Percentiles rank a stretch among this genome's conserved stretches.
phyloP scores from a whole-genome alignment of 2,888 invertebrate genomes.

The Scelioninae gen. 2 region DNA sequence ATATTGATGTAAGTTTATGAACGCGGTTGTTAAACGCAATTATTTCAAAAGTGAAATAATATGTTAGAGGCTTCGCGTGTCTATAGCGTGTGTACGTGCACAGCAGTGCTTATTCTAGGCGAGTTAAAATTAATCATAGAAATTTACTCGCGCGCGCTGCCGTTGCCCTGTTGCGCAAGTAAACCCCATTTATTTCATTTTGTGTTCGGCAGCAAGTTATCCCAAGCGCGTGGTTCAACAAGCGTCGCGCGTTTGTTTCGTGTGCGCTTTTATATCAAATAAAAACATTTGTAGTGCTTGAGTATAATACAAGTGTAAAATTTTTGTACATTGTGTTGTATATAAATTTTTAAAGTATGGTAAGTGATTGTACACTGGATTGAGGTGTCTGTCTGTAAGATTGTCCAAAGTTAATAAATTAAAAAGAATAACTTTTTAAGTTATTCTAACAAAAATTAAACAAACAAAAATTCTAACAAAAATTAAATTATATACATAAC shows the following conservation, averaged over 20 bases:
- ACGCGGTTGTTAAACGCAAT: conserved; percentile 26
- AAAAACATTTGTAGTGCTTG: conserved; percentile 28
- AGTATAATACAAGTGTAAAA: conserved; percentile 30
- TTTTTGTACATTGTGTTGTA: conserved; percentile 7
- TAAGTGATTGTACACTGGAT: conserved; percentile 5
- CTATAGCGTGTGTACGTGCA: conserved; percentile 5
- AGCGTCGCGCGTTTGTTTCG: conserved; percentile 36
- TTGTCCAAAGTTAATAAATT: background rate
- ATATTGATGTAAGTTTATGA: conserved; percentile 31
- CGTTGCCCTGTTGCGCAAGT: conserved; percentile 59
- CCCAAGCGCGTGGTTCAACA: conserved; percentile 49
- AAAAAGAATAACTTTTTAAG: no score
- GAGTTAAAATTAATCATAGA: conserved; percentile 55
- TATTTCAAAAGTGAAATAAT: conserved; percentile 41
- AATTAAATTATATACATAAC: no score
- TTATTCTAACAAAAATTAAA: background rate
- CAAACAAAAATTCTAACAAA: no score
- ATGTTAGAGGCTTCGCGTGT: conserved; percentile 7
- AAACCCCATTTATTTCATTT: conserved; percentile 47
- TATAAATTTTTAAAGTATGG: conserved; percentile 17
- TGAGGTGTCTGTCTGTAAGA: background rate
- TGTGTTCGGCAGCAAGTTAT: conserved; percentile 48
- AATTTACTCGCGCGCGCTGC: conserved; percentile 41
- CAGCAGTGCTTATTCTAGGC: conserved; percentile 47
- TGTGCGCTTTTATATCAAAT: conserved; percentile 32